These are phyloP conservation scores for Onychomys leucogaster DNA, from an alignment of 2,797 vertebrate genomes.

Conservation along the genomic window DNA sequence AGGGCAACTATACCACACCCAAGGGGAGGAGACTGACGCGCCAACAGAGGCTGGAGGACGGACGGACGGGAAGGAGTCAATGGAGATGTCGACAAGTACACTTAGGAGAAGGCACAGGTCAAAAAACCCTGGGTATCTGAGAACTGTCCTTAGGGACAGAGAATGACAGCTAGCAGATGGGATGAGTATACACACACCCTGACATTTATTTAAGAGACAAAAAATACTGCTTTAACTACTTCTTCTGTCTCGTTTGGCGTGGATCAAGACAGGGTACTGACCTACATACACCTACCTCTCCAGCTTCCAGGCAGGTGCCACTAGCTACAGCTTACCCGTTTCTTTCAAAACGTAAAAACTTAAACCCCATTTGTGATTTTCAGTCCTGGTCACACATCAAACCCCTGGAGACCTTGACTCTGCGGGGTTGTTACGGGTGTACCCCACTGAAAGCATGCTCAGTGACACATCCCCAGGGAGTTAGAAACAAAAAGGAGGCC, in stretches of 20 bases:
- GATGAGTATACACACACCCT: background rate
- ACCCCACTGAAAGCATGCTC: background rate
- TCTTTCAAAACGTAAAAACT: conserved; percentile 7
- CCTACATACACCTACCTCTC: background rate
- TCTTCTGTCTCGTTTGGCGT: background rate
- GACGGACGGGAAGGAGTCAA: background rate
- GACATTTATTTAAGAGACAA: background rate
- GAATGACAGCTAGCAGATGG: background rate
- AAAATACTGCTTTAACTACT: background rate
- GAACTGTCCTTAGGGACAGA: background rate
- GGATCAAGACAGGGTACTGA: background rate
- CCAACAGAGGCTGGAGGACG: background rate
- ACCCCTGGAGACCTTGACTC: background rate
- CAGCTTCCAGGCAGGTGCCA: background rate
- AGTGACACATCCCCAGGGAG: background rate
- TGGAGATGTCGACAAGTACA: too few species aligned
- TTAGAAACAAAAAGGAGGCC: background rate
- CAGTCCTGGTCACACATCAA: background rate
- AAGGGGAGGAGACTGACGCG: background rate
- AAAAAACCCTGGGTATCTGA: background rate
- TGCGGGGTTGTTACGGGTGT: background rate
- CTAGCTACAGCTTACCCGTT: background rate
- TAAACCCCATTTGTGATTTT: background rate
- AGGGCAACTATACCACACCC: background rate
- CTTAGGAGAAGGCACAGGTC: background rate